Percentiles rank a stretch among this genome's conserved stretches.
These are phyloP conservation scores for Dunckerocampus dactyliophorus DNA, from an alignment of 2,113 vertebrate species.

Conservation along the genomic window DNA sequence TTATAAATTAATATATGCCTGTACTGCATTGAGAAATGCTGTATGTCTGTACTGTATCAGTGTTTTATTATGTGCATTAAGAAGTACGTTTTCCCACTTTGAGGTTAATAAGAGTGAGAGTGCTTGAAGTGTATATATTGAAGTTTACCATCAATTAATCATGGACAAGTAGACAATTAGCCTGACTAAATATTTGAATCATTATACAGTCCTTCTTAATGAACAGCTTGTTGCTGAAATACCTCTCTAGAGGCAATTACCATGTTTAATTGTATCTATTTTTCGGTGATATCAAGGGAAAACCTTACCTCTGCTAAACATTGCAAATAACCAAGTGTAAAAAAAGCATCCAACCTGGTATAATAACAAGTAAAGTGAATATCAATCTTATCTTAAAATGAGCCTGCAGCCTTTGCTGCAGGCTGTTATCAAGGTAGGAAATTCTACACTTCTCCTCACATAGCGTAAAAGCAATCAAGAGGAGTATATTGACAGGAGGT, in stretches of 20 bases:
- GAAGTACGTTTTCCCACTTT: too few species aligned
- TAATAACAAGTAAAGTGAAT: slow-evolving; percentile 16
- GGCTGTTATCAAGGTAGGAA: slow-evolving; percentile 27
- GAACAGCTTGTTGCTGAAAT: not conserved
- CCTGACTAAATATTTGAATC: not conserved
- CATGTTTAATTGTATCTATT: not conserved
- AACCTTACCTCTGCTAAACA: not conserved
- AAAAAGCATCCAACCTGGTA: not conserved
- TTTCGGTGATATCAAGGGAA: not conserved
- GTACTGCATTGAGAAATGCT: too few species aligned
- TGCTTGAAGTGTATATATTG: too few species aligned
- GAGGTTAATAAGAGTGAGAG: too few species aligned
- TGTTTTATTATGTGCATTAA: too few species aligned
- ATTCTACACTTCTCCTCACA: slow-evolving; percentile 40
- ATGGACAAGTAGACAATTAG: not conserved
- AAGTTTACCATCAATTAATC: not conserved
- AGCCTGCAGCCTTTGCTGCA: slow-evolving; percentile 3
- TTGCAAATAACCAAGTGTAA: not conserved
- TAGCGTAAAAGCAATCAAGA: slow-evolving; percentile 28
- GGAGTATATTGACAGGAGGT: slow-evolving; percentile 13
- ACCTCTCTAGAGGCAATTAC: not conserved
- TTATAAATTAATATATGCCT: too few species aligned
- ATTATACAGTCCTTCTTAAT: not conserved
- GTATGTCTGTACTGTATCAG: too few species aligned
- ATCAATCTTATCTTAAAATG: slow-evolving; percentile 10